These are phyloP conservation scores for Pristionchus arcanus DNA, from an alignment of 2,888 invertebrate genomes.

Conservation along the genomic window DNA sequence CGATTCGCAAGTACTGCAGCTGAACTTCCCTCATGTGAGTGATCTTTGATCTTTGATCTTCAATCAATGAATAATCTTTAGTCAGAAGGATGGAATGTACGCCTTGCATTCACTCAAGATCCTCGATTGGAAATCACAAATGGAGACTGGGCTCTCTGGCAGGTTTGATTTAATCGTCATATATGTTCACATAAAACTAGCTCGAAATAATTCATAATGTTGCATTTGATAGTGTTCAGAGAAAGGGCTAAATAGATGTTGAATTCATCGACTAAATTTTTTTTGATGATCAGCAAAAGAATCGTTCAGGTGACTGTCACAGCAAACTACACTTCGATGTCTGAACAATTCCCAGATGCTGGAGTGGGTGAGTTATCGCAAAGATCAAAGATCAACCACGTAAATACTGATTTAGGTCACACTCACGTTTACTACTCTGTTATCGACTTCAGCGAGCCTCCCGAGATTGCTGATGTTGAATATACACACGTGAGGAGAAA, in stretches of 20 bases:
- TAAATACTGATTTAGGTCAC: constrained; percentile 5
- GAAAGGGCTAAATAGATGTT: no score
- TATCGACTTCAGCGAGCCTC: constrained; percentile 51
- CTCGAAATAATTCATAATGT: neutral
- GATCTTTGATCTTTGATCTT: neutral
- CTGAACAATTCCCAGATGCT: constrained; percentile 50
- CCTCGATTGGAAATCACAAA: neutral
- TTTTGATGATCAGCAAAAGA: neutral
- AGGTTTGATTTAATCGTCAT: neutral
- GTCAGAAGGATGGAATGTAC: constrained; percentile 50
- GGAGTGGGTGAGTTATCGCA: neutral
- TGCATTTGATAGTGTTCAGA: no score
- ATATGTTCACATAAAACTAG: neutral
- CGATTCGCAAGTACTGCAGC: constrained; percentile 25
- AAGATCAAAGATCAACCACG: neutral
- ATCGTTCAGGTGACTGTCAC: constrained; percentile 60
- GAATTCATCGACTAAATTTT: neutral
- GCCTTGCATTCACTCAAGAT: constrained; percentile 36
- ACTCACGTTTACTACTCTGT: constrained; percentile 49
- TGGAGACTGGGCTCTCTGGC: constrained; percentile 22
- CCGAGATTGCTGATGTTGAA: constrained; percentile 57
- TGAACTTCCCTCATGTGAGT: constrained; percentile 39
- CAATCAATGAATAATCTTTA: neutral
- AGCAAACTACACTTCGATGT: constrained; percentile 63
- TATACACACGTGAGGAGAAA: constrained; percentile 55